A percentile compares a stretch with the other conserved stretches of the same genome.
Conservation (phyloP, 2,797 vertebrate species). For the Chloroceryle amazona region DNA sequence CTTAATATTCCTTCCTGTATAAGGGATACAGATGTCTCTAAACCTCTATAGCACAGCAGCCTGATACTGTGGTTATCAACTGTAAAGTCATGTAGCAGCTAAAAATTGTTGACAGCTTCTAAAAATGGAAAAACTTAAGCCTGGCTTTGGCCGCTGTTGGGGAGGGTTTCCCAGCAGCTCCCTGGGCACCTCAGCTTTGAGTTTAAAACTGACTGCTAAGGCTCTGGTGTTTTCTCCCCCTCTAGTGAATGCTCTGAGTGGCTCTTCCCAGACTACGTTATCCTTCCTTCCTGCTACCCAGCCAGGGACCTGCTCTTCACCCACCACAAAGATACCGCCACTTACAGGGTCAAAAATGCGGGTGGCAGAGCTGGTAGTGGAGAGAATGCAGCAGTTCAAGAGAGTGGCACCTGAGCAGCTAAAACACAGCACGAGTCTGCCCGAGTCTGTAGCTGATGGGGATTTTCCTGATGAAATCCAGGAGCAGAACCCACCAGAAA, state of each 20-base stretch:
- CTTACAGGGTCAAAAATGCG: neutral
- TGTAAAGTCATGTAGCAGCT: neutral
- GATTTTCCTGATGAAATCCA: neutral
- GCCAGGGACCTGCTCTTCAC: constrained; percentile 36
- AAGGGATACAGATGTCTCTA: neutral
- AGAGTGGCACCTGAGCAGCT: constrained; percentile 85
- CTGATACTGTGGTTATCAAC: neutral
- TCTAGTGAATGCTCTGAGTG: neutral
- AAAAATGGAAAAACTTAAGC: neutral
- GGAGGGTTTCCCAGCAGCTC: neutral
- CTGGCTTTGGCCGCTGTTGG: neutral
- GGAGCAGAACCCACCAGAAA: constrained; percentile 10
- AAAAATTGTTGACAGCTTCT: neutral
- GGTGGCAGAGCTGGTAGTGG: constrained; percentile 85
- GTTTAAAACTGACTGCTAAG: neutral
- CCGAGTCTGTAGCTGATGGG: neutral
- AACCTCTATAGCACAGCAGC: neutral
- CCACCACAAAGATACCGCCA: neutral
- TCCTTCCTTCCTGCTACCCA: neutral
- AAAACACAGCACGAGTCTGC: constrained; percentile 24
- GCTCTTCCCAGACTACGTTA: neutral
- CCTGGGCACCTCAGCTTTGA: neutral
- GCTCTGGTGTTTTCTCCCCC: neutral
- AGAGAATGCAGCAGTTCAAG: constrained; percentile 92
- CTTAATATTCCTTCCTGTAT: neutral